phyloP scores from a whole-genome alignment of 2,113 vertebrate species.

The Nothobranchius furzeri region DNA sequence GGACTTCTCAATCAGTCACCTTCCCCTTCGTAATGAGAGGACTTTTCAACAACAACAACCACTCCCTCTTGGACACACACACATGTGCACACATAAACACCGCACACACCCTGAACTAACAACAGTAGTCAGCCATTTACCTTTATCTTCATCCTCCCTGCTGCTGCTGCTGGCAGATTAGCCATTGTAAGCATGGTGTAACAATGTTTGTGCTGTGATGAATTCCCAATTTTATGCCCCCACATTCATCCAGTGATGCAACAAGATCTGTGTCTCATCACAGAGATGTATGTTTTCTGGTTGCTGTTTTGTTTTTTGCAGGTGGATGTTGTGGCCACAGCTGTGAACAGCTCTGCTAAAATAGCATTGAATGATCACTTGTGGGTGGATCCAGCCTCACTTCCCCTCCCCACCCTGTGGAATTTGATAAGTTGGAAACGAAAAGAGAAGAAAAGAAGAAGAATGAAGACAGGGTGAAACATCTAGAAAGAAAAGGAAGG shows the following conservation, averaged over 20 bases:
- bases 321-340: slow-evolving; percentile 57
- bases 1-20: slow-evolving; percentile 75
- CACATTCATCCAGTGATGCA: slow-evolving; percentile 20
- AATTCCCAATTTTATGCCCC: slow-evolving; percentile 17
- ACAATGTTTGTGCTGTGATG: slow-evolving; percentile 26
- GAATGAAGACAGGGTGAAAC: slow-evolving; percentile 4
- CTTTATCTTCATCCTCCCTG: slow-evolving; percentile 38
- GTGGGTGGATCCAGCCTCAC: slow-evolving; percentile 64
- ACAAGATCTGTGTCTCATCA: slow-evolving; percentile 34
- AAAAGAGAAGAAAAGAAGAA: slow-evolving; percentile 45
- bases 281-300: neutral
- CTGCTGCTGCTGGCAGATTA: slow-evolving; percentile 40
- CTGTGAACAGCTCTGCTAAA: slow-evolving; percentile 52
- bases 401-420: slow-evolving; percentile 61
- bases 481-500: slow-evolving; percentile 17
- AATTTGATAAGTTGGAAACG: slow-evolving; percentile 69
- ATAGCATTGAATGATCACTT: slow-evolving; percentile 69
- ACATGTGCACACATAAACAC: neutral
- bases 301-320: slow-evolving; percentile 3
- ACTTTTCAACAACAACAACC: slow-evolving; percentile 56
- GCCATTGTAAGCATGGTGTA: slow-evolving; percentile 33
- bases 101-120: slow-evolving; percentile 51
- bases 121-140: slow-evolving; percentile 48
- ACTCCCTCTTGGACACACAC: slow-evolving; percentile 36
- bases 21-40: slow-evolving; percentile 48